Percentiles rank a stretch among this genome's conserved stretches.
Evolutionary conservation across 2,113 vertebrate species (phyloP).

Genomic region (Thymallus thymallus): DNA sequence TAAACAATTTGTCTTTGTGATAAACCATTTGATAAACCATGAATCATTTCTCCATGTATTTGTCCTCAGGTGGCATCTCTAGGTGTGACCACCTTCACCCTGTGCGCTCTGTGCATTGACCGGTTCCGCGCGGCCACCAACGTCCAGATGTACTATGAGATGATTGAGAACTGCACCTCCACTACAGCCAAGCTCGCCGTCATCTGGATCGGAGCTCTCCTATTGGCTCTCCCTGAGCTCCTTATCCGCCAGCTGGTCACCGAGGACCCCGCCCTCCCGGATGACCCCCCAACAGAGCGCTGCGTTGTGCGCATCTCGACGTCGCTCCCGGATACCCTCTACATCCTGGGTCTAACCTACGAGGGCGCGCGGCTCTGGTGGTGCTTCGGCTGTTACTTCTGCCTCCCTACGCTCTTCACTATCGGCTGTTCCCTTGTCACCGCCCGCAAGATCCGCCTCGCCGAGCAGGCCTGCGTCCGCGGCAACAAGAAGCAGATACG

Average conservation of each 20-base stretch:
- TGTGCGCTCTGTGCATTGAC: slow-evolving; percentile 96
- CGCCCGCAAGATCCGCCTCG: slow-evolving; percentile 88
- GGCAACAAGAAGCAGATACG: slow-evolving; percentile 96
- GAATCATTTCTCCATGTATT: slow-evolving; percentile 19
- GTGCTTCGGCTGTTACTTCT: slow-evolving; percentile 99
- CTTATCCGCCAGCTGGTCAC: slow-evolving; percentile 88
- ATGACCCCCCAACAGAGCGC: slow-evolving; percentile 74
- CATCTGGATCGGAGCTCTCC: slow-evolving; percentile 93
- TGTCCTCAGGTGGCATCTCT: slow-evolving; percentile 87
- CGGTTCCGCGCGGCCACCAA: slow-evolving; percentile 95
- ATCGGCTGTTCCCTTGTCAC: slow-evolving; percentile 94
- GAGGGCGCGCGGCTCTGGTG: slow-evolving; percentile 95
- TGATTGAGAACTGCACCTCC: slow-evolving; percentile 96
- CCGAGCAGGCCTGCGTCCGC: slow-evolving; percentile 87
- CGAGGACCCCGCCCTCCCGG: slow-evolving; percentile 70
- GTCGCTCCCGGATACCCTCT: slow-evolving; percentile 88
- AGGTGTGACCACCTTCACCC: slow-evolving; percentile 94
- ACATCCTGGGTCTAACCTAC: slow-evolving; percentile 91
- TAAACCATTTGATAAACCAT: not conserved
- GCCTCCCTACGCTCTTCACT: slow-evolving; percentile 94
- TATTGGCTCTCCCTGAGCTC: slow-evolving; percentile 91
- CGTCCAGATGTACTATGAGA: slow-evolving; percentile 98
- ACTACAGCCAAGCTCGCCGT: slow-evolving; percentile 93
- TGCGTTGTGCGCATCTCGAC: slow-evolving; percentile 91
- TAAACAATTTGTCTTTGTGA: not conserved